Percentiles rank a stretch among this genome's conserved stretches.
Evolutionary conservation across 2,797 vertebrate species (phyloP).

Genomic region (Chaetodon trifasciatus): DNA sequence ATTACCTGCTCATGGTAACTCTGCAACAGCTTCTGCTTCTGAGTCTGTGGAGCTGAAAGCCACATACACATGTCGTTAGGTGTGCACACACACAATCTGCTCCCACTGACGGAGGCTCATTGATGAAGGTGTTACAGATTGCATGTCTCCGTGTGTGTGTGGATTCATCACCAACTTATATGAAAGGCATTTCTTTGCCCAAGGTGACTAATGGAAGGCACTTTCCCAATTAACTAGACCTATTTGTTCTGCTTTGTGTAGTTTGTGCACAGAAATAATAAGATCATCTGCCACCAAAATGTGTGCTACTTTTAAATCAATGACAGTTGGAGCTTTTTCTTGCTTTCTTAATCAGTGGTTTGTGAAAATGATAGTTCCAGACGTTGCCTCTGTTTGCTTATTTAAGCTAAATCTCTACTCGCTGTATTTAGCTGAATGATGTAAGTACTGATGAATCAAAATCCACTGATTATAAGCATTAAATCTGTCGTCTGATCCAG

Average conservation of each 20-base stretch:
- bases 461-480: constrained; percentile 65
- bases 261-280: constrained; percentile 8
- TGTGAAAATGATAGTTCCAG: constrained; percentile 28
- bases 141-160: constrained; percentile 7
- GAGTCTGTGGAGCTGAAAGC: constrained; percentile 27
- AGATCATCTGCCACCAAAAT: constrained; percentile 1
- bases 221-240: neutral
- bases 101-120: constrained; percentile 59
- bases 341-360: constrained; percentile 35
- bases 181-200: constrained; percentile 26
- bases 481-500: constrained; percentile 52
- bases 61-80: constrained; percentile 51
- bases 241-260: constrained; percentile 17
- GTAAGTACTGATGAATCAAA: constrained; percentile 61
- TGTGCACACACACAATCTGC: constrained; percentile 69
- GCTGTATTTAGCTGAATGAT: constrained; percentile 42
- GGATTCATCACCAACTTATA: constrained; percentile 27
- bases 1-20: constrained; percentile 74
- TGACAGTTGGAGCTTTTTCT: constrained; percentile 9
- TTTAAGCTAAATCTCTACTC: constrained; percentile 43
- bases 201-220: constrained; percentile 29
- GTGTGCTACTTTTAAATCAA: neutral
- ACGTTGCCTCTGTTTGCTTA: constrained; percentile 37
- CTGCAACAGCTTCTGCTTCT: constrained; percentile 41
- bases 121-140: constrained; percentile 52